These are phyloP conservation scores for Leptinotarsa tumamoca DNA, from an alignment of 2,888 invertebrate genomes.

Conservation along the genomic window DNA sequence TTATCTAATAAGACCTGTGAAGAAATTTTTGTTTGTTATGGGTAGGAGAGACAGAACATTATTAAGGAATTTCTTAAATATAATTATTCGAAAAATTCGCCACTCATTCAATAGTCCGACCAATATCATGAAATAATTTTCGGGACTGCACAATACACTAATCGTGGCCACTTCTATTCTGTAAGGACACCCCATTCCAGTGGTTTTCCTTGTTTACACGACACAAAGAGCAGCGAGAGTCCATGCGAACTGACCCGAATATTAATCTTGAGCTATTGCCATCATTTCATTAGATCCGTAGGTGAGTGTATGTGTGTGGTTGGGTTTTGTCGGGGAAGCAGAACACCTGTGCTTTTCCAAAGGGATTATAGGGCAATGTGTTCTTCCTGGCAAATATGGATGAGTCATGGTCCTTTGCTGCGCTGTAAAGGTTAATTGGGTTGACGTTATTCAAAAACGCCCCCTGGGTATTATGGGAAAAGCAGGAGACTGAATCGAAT, in stretches of 20 bases:
- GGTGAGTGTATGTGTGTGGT: slow-evolving; percentile 31
- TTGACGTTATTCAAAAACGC: neutral
- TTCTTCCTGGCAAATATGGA: slow-evolving; percentile 36
- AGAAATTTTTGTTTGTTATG: too few relatives aligned
- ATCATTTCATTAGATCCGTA: slow-evolving; percentile 39
- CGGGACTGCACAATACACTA: neutral
- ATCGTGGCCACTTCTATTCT: neutral
- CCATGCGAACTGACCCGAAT: slow-evolving; percentile 52
- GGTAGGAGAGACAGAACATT: too few relatives aligned
- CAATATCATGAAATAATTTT: too few relatives aligned
- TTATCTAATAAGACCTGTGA: too few relatives aligned
- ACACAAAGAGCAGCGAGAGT: slow-evolving; percentile 39
- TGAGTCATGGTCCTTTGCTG: slow-evolving; percentile 39
- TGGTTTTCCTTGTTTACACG: slow-evolving; percentile 45
- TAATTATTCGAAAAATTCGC: too few relatives aligned
- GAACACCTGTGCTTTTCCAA: slow-evolving; percentile 51
- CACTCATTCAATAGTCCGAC: too few relatives aligned
- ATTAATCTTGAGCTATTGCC: slow-evolving; percentile 41
- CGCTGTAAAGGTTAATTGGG: neutral
- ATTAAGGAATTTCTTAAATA: too few relatives aligned
- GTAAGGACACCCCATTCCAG: neutral
- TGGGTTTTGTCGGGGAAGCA: slow-evolving; percentile 38
- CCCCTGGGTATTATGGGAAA: neutral
- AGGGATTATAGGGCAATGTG: slow-evolving; percentile 40
- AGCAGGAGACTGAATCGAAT: neutral